Base-by-base conservation (phyloP, 2,888 invertebrate species). In the Tanytarsus gracilentus region DNA sequence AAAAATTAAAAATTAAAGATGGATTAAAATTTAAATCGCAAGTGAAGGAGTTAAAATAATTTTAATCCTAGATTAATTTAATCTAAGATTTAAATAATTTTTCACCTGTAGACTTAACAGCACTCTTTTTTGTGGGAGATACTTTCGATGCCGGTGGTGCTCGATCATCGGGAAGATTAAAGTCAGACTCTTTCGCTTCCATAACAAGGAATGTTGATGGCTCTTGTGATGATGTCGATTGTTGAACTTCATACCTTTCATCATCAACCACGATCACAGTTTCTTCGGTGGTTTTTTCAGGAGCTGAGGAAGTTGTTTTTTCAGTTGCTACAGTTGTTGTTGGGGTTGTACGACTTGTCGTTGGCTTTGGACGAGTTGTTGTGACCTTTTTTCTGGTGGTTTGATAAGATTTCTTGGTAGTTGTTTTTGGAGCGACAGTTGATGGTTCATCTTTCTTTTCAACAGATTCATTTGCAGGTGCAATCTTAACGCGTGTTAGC, bases 331-430 rank as follows among this genome's bases (percentile, higher is more conserved):
- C n/a, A n/a, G n/a, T n/a, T n/a, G n/a, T 55, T 36, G 27, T 16
- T 48, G 61, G 50, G 26, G 59, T 62, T n/a, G 66, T 72, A 1
- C 73, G 75, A 52, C 76, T 70, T 33, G 75, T 75, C 0, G 76
- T 66, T 0, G 79, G 80, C 66, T 79, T 81, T 2, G 82, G 78
- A 64, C 81, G 77, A 61, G 81, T 78, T 7, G 76, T 81, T 71
- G 82, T 81, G 36, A 75, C 76, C 63, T 78, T 74, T 70, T 81
- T 81, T n/a, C n/a, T n/a, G n/a, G n/a, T n/a, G n/a, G n/a, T n/a
- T n/a, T n/a, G n/a, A n/a, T n/a, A n/a, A n/a, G n/a, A n/a, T n/a
- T n/a, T n/a, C 49, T 63, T 63, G 44, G 56, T 61, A 23, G 14
- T 56, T 7, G 55, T 29, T n/a, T n/a, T n/a, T 14, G 30, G 7